Conservation (phyloP, 2,797 vertebrate genomes). For the Hippoglossus hippoglossus region DNA sequence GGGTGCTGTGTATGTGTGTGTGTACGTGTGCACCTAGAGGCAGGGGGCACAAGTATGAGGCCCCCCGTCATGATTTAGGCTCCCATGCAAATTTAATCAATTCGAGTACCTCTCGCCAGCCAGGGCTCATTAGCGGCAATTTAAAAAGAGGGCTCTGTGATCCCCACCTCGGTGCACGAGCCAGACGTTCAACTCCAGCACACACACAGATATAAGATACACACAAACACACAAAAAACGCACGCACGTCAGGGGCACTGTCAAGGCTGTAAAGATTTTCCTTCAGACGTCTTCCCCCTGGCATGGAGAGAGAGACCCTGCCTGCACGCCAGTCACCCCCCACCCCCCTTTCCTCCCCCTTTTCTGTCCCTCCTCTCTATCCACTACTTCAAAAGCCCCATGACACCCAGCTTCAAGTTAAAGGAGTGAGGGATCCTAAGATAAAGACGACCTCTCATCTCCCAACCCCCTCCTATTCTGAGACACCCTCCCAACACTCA, state of each 20-base stretch:
- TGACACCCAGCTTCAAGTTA: conserved; percentile 82
- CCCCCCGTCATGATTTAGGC: conserved; percentile 85
- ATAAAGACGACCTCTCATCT: conserved; percentile 75
- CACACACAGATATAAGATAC: conserved; percentile 30
- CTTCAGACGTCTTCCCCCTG: conserved; percentile 83
- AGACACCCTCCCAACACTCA: conserved; percentile 66
- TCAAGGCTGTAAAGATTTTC: conserved; percentile 86
- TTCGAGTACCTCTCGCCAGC: conserved; percentile 87
- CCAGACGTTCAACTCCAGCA: conserved; percentile 63
- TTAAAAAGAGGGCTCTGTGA: conserved; percentile 86
- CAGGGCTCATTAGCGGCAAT: conserved; percentile 88
- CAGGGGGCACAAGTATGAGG: conserved; percentile 76
- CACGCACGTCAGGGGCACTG: conserved; percentile 69
- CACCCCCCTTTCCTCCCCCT: conserved; percentile 33
- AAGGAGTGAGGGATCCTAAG: conserved; percentile 78
- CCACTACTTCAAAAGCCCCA: conserved; percentile 84
- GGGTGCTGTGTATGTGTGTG: conserved; percentile 61
- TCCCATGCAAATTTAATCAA: conserved; percentile 92
- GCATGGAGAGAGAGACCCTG: conserved; percentile 78
- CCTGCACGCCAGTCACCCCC: conserved; percentile 42
- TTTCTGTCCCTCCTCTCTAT: conserved; percentile 75
- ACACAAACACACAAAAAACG: conserved; percentile 59
- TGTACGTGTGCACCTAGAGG: conserved; percentile 67
- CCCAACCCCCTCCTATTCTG: conserved; percentile 60
- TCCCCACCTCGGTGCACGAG: conserved; percentile 80